Evolutionary conservation across 2,888 invertebrate genomes (phyloP), one percentile per base, ranked within the genome.

Genomic region (Acleris holmiana): DNA sequence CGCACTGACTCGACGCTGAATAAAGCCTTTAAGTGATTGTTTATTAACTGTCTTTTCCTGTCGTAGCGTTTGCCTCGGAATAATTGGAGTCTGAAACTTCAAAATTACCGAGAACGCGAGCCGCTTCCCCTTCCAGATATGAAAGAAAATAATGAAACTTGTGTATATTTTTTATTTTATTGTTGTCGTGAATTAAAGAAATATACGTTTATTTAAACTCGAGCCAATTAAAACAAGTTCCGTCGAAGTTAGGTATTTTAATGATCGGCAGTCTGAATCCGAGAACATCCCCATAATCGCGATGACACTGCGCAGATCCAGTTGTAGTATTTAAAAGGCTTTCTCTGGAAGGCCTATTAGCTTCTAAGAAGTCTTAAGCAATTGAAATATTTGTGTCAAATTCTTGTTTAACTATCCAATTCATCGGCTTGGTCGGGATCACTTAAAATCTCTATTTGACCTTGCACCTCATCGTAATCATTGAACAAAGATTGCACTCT

Each of bases 211-310:
- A 55, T 15, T 29, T 48, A 40, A 61, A 61, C 18, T 61, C 61
- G 6, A 61, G 41, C 61, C 54, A 21, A n/a, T n/a, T n/a, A n/a
- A n/a, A 55, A 21, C 15, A 54, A 18, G 48, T 49, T 5, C 61
- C 61, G 25, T 61, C 61, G 41, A 55, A 61, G 17, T 54, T 61
- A 1, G 55, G 29, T 17, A 55, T 55, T 40, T 61, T 55, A 21
- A 61, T 49, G 0, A 55, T 23, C 7, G 55, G 61, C 25, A 61
- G n/a, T 41, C 41, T 40, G 48, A 61, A 61, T 8, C 61, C 48
- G 23, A 23, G 23, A 23, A 23, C n/a, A 17, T 55, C 17, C 18
- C 21, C 13, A 25, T 48, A 29, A 17, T 40, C 48, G n/a, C 19
- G 29, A 40, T 35, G 13, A 54, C 47, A 18, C 18, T 17, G 47